Evolutionary conservation across 2,113 vertebrate species (phyloP), one percentile per base, ranked within the genome.

Genomic region (Eptatretus burgeri): DNA sequence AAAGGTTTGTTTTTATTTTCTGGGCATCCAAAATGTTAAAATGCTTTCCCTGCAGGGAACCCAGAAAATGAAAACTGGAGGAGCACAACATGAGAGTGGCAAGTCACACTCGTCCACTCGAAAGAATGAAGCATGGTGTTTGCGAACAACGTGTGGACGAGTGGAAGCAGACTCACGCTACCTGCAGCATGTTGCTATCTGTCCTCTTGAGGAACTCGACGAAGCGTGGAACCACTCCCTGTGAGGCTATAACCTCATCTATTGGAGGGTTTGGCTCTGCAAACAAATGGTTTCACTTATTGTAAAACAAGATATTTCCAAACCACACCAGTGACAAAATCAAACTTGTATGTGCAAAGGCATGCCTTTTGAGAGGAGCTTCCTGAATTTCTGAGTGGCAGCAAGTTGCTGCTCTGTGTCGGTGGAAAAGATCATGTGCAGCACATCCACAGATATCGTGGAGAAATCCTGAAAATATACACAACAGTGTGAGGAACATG

Each of bases 121-220:
- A 41, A 5, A 41, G 27, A 41, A 7, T 7, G 27, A 41, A 41
- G 27, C 27, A 41, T 41, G 27, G 3, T 41, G 27, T 41, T 41
- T 5, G 27, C 27, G 27, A 41, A 41, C 27, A 5, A 41, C 27
- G 27, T 41, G 27, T 41, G 27, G 27, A 41, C 7, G 27, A 41
- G 27, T 7, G 16, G 13, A 11, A 68, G 12, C 67, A 2, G 62
- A 63, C 67, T 20, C 56, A 52, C 63, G 13, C 18, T 75, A 95
- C 89, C 83, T 96, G 89, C 74, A 96, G 74, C 53, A 88, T 96
- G 75, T 87, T 95, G 74, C 95, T 96, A 75, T 95, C 91, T 74
- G 79, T 85, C 66, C 88, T 75, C 70, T 83, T 94, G 67, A 96
- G 81, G 71, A 96, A 96, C 72, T 96, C 88, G 71, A 96, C 88